A percentile compares a stretch with the other conserved stretches of the same genome.
These are phyloP conservation scores for Callipepla squamata DNA, from an alignment of 2,113 vertebrate species.

Conservation along the genomic window DNA sequence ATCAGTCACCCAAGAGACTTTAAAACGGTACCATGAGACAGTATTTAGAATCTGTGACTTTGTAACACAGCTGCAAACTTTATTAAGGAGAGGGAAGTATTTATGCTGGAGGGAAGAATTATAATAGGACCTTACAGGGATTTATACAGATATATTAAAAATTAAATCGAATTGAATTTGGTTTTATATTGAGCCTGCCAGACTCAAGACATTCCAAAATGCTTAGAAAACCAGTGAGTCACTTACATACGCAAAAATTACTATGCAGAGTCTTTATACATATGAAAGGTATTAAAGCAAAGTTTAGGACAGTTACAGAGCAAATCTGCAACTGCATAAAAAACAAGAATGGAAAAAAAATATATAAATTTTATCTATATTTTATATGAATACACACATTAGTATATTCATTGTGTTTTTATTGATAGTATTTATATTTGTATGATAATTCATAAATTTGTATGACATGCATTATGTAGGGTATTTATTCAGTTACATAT, in stretches of 20 bases:
- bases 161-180: conserved; percentile 52
- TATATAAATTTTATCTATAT: background rate
- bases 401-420: background rate
- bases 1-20: conserved; percentile 25
- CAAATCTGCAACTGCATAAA: background rate
- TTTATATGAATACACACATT: background rate
- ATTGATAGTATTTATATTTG: background rate
- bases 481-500: background rate
- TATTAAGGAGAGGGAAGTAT: conserved; percentile 38
- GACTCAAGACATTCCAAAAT: background rate
- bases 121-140: conserved; percentile 34
- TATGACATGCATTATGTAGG: background rate
- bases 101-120: conserved; percentile 57
- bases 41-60: conserved; percentile 37
- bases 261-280: background rate
- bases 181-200: conserved; percentile 37
- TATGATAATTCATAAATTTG: rapidly evolving
- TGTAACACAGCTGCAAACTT: conserved; percentile 36
- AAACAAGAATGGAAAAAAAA: background rate
- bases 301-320: background rate
- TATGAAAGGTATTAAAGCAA: background rate
- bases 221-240: conserved; percentile 3
- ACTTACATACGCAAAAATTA: background rate
- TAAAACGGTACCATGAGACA: conserved; percentile 19
- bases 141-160: conserved; percentile 58